Percentiles rank a stretch among this genome's conserved stretches.
These are phyloP conservation scores for Rapana venosa DNA, from an alignment of 2,888 invertebrate species.

Conservation along the genomic window DNA sequence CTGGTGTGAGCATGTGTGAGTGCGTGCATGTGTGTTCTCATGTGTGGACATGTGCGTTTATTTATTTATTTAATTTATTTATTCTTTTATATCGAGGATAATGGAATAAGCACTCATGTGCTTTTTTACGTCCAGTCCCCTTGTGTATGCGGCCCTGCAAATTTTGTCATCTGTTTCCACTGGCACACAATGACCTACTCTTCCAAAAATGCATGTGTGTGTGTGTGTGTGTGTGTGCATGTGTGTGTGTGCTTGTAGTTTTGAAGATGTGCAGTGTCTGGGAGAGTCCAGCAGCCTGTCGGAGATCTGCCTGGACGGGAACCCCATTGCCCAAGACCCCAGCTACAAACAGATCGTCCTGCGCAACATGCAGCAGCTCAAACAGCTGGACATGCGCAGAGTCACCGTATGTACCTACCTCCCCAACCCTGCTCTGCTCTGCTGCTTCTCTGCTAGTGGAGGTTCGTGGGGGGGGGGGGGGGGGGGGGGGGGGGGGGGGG, in stretches of 20 bases:
- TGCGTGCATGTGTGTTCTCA: no score
- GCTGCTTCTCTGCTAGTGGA: background rate
- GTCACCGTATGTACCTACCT: slow-evolving; percentile 70
- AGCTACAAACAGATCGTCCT: slow-evolving; percentile 82
- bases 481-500: background rate
- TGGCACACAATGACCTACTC: no score
- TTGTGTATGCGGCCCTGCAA: background rate
- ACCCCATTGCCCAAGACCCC: slow-evolving; percentile 84
- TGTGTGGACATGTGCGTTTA: no score
- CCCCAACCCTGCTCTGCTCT: background rate
- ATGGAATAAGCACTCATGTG: no score
- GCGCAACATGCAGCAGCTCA: slow-evolving; percentile 75
- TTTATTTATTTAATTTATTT: no score
- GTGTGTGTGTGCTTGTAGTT: slow-evolving; percentile 79
- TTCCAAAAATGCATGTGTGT: background rate
- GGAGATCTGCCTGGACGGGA: slow-evolving; percentile 87
- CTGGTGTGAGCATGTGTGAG: no score
- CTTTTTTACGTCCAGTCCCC: no score
- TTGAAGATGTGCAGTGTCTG: slow-evolving; percentile 91
- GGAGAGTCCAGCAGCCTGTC: slow-evolving; percentile 87
- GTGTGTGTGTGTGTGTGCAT: background rate
- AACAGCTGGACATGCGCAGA: slow-evolving; percentile 77
- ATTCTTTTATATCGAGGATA: no score
- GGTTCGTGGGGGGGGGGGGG: background rate
- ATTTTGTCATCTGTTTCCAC: no score